Evolutionary conservation across 2,888 invertebrate species (phyloP), one percentile per base, ranked within the genome.

Genomic region (Cheiracanthium punctorium): DNA sequence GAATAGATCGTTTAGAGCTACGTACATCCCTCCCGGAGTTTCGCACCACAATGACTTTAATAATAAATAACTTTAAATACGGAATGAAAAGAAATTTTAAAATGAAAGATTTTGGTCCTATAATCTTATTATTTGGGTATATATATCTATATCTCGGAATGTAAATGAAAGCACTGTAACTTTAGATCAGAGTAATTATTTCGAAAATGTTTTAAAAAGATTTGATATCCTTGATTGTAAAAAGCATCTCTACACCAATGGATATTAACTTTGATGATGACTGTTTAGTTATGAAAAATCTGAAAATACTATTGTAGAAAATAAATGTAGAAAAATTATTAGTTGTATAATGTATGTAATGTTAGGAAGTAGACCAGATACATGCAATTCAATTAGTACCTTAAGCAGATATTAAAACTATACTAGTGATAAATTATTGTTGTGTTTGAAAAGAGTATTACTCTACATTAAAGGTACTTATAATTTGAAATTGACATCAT

Each of bases 321-420:
- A 37, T 71, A 71, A 71, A 37, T 71, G 70, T 71, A 71, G 70
- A 71, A 37, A 71, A 71, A 37, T 71, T 41, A 71, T 41, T 71
- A 41, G 70, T 37, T 71, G 70, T 41, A 71, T 71, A 4, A 71
- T 71, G 70, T 71, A 71, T 71, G 70, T 41, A 71, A 71, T 71
- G 70, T 24, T 71, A 28, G 41, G 70, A 71, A 71, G 41, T 14
- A 71, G 41, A 71, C 70, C 70, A 20, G 70, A 71, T 41, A 41
- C 41, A 41, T 71, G 70, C n/a, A 71, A 71, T 41, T 71, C 41
- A 20, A 71, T 71, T 24, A 71, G 70, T 71, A 71, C 41, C 70
- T 41, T 71, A 71, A 71, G 64, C 14, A 64, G 64, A 24, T 64
- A 64, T 24, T 14, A 64, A 64, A 64, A 64, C 24, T 64, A 64